These are phyloP conservation scores for Drosophila niveifrons DNA, from an alignment of 2,888 invertebrate genomes.

Conservation along the genomic window DNA sequence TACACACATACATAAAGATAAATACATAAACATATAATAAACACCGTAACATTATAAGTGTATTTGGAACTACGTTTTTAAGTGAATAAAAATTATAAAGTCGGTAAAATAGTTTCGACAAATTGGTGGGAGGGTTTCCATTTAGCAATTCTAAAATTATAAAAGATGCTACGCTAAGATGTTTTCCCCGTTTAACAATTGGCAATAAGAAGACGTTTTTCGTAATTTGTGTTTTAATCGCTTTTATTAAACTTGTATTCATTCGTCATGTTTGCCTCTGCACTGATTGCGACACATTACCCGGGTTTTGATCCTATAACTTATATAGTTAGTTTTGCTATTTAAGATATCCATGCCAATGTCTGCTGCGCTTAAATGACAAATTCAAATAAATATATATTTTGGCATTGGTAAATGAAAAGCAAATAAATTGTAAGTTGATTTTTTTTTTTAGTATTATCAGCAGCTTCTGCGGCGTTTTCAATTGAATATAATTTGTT, in stretches of 20 bases:
- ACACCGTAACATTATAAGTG: slow-evolving; percentile 80
- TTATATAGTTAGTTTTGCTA: slow-evolving; percentile 41
- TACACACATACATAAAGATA: slow-evolving; percentile 67
- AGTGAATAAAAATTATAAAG: slow-evolving; percentile 78
- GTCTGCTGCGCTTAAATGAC: slow-evolving; percentile 49
- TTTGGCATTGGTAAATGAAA: slow-evolving; percentile 62
- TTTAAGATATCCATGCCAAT: slow-evolving; percentile 48
- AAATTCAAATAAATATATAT: slow-evolving; percentile 48
- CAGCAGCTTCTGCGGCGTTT: slow-evolving; percentile 67
- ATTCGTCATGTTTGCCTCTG: slow-evolving; percentile 75
- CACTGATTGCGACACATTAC: slow-evolving; percentile 49
- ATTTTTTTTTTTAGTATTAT: slow-evolving; percentile 41
- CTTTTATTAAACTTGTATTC: slow-evolving; percentile 79
- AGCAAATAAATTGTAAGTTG: slow-evolving; percentile 56
- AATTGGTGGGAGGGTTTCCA: background rate
- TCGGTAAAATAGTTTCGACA: slow-evolving; percentile 25
- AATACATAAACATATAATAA: slow-evolving; percentile 74
- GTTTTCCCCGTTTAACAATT: background rate
- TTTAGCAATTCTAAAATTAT: too few relatives aligned
- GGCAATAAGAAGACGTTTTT: background rate
- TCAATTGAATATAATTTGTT: slow-evolving; percentile 46
- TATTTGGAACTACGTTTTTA: slow-evolving; percentile 82
- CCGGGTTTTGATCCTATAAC: slow-evolving; percentile 55
- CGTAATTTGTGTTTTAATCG: slow-evolving; percentile 63
- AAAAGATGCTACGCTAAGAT: background rate